Conservation (phyloP, 2,797 vertebrate genomes). For the Pygocentrus nattereri region DNA sequence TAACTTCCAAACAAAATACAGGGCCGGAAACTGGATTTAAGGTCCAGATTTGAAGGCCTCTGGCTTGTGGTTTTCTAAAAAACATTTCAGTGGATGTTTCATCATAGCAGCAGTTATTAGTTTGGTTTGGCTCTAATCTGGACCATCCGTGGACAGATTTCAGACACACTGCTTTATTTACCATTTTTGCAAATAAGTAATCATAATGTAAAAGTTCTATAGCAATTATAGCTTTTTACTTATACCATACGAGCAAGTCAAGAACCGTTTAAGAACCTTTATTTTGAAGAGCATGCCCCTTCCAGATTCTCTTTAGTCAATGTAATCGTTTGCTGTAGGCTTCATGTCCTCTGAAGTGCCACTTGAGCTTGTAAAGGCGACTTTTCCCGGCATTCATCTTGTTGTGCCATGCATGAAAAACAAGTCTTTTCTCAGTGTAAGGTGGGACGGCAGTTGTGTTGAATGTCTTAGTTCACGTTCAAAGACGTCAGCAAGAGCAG, state of each 20-base stretch:
- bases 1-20: no score
- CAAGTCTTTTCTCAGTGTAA: background rate
- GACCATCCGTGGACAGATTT: background rate
- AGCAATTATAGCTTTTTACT: background rate
- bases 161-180: background rate
- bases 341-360: slow-evolving; percentile 17
- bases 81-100: background rate
- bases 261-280: background rate
- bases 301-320: background rate
- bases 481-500: background rate
- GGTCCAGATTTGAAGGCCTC: no score
- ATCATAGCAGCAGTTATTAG: background rate
- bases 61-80: background rate
- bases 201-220: background rate
- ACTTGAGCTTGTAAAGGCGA: background rate
- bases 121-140: no score
- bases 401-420: background rate
- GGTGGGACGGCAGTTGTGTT: background rate
- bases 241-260: background rate
- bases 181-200: no score
- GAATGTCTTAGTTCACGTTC: background rate
- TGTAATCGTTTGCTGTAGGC: background rate
- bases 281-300: background rate
- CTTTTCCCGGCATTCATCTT: background rate
- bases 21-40: no score